Evolutionary conservation across 2,113 vertebrate genomes (phyloP).

Genomic region (Murina feae): DNA sequence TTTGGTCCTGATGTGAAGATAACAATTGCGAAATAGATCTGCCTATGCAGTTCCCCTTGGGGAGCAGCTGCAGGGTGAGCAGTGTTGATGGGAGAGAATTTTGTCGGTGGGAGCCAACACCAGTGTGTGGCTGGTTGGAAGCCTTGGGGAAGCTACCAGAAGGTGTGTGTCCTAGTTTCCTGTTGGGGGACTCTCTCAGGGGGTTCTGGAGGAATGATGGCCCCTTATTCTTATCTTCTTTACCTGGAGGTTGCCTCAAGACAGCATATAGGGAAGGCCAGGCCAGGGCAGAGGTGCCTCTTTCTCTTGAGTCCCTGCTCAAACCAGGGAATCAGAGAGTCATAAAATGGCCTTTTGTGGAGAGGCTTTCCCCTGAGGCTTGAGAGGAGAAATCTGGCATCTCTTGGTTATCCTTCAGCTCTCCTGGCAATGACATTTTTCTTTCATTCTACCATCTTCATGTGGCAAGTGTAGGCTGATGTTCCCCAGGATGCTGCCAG

Average conservation of each 20-base stretch:
- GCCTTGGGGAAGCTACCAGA: constrained; percentile 15
- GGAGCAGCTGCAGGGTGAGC: constrained; percentile 22
- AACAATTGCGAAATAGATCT: constrained; percentile 61
- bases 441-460: not conserved
- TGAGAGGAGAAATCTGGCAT: not conserved
- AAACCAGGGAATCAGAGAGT: not conserved
- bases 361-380: not conserved
- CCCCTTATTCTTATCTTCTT: not conserved
- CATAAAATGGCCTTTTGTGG: not conserved
- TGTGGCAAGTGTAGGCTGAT: not conserved
- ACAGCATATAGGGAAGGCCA: not conserved
- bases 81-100: constrained; percentile 50
- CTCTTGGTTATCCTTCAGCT: not conserved
- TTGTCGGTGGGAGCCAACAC: not conserved
- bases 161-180: not conserved
- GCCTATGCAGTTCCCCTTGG: constrained; percentile 20
- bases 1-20: constrained; percentile 40
- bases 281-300: not conserved
- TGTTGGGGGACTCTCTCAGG: not conserved
- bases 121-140: not conserved
- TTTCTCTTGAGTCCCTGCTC: not conserved
- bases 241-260: not conserved
- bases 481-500: not conserved
- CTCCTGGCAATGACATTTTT: not conserved
- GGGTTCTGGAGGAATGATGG: not conserved